These are phyloP conservation scores for Seira ritae DNA, from an alignment of 2,888 invertebrate genomes.

Conservation along the genomic window DNA sequence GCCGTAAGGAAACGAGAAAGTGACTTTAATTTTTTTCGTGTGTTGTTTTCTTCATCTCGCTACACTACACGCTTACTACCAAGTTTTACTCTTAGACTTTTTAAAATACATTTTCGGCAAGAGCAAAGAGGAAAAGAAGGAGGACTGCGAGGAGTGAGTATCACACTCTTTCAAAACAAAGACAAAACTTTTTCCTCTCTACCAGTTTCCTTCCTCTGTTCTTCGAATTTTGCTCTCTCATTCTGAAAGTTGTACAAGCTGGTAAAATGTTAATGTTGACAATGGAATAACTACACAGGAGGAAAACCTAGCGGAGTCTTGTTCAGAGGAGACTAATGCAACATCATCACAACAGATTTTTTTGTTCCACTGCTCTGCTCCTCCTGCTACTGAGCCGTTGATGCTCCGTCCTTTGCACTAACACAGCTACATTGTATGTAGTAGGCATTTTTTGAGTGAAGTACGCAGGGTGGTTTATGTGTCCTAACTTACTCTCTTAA, in stretches of 20 bases:
- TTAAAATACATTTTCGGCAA: not conserved
- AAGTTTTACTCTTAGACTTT: not conserved
- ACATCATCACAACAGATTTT: not conserved
- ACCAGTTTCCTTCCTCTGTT: slow-evolving; percentile 15
- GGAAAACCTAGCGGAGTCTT: not conserved
- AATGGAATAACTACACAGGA: slow-evolving; percentile 49
- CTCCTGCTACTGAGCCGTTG: too few relatives aligned
- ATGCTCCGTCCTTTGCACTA: too few relatives aligned
- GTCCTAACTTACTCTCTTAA: too few relatives aligned
- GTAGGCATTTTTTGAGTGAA: too few relatives aligned
- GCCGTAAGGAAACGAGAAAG: not conserved
- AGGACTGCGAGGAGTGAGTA: not conserved
- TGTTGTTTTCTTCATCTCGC: slow-evolving; percentile 37
- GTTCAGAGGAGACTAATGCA: not conserved
- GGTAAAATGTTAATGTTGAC: slow-evolving; percentile 63
- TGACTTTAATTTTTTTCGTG: slow-evolving; percentile 40
- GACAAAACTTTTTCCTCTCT: slow-evolving; percentile 43
- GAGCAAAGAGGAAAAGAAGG: too few relatives aligned
- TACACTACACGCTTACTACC: not conserved
- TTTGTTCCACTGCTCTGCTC: too few relatives aligned
- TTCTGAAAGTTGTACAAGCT: slow-evolving; percentile 54
- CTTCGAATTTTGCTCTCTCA: not conserved
- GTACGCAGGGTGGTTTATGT: too few relatives aligned
- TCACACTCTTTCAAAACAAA: slow-evolving; percentile 23
- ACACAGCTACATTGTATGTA: too few relatives aligned